Percentiles rank a stretch among this genome's conserved stretches.
These are phyloP conservation scores for Musca vetustissima DNA, from an alignment of 1,140 invertebrate species.

Conservation along the genomic window DNA sequence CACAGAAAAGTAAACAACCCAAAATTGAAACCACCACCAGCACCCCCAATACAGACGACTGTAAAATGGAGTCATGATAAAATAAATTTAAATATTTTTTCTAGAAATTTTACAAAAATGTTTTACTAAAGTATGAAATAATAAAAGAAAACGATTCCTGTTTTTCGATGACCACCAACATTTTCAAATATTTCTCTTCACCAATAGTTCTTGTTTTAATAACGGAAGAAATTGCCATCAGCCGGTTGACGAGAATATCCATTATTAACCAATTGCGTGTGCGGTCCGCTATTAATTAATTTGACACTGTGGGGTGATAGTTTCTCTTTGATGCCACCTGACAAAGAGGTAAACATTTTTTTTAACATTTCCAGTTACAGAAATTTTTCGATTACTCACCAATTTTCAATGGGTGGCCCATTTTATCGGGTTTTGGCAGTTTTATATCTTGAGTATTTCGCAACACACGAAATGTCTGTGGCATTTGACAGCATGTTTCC, in stretches of 20 bases:
- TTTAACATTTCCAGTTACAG: neutral
- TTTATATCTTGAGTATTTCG: constrained; percentile 60
- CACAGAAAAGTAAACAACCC: constrained; percentile 23
- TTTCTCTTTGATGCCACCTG: constrained; percentile 63
- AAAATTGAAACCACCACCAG: constrained; percentile 21
- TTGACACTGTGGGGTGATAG: constrained; percentile 64
- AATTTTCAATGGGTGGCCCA: constrained; percentile 50
- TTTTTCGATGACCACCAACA: neutral
- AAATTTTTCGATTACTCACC: constrained; percentile 33
- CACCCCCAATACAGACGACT: neutral
- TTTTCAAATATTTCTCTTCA: neutral
- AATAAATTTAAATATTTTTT: too few species aligned
- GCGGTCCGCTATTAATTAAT: constrained; percentile 67
- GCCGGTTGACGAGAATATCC: constrained; percentile 67
- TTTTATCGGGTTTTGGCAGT: constrained; percentile 26
- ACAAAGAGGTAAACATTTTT: constrained; percentile 21
- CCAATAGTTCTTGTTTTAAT: constrained; percentile 40
- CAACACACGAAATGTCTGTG: constrained; percentile 59
- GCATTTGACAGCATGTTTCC: constrained; percentile 57
- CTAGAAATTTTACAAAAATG: too few species aligned
- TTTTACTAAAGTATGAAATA: too few species aligned
- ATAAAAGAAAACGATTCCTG: neutral
- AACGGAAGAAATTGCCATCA: constrained; percentile 65
- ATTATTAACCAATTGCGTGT: constrained; percentile 67
- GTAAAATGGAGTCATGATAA: too few species aligned